Conservation (phyloP, 2,888 invertebrate genomes). For the Brachypalpus laphriformis region DNA sequence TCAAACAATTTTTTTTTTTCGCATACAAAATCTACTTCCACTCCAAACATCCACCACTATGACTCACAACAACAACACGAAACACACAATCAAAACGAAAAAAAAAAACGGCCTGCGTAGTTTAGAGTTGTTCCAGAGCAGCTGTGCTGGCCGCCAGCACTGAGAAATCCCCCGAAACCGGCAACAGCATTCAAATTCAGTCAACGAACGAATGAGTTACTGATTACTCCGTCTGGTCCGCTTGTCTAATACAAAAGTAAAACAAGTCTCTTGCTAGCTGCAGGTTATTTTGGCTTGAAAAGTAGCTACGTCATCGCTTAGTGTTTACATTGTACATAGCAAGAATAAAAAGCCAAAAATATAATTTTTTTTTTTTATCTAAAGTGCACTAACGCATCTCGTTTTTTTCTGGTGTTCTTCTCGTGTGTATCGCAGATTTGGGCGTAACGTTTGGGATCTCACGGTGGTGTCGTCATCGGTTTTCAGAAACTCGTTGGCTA, state of each 20-base stretch:
- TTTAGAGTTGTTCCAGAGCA: slow-evolving; percentile 40
- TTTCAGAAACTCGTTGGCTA: slow-evolving; percentile 20
- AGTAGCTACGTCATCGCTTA: slow-evolving; percentile 31
- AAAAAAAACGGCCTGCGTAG: slow-evolving; percentile 47
- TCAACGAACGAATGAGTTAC: slow-evolving; percentile 68
- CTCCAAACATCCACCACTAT: slow-evolving; percentile 1
- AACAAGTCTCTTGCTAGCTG: slow-evolving; percentile 8
- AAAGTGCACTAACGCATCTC: slow-evolving; percentile 37
- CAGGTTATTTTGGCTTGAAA: slow-evolving; percentile 22
- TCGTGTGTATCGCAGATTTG: slow-evolving; percentile 26
- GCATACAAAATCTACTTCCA: background rate
- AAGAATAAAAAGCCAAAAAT: background rate
- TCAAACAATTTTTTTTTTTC: slow-evolving; percentile 35
- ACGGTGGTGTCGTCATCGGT: slow-evolving; percentile 54
- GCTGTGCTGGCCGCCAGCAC: slow-evolving; percentile 34
- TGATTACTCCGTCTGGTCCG: slow-evolving; percentile 53
- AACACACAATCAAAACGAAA: background rate
- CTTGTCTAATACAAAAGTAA: slow-evolving; percentile 25
- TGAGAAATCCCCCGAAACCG: slow-evolving; percentile 60
- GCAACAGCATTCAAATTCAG: slow-evolving; percentile 70
- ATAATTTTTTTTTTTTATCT: slow-evolving; percentile 3
- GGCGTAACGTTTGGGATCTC: slow-evolving; percentile 41
- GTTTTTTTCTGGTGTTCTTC: background rate
- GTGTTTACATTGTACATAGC: slow-evolving; percentile 40
- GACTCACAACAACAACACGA: slow-evolving; percentile 10